Conservation (phyloP, 2,113 vertebrate species). For the Corythornis cristatus region DNA sequence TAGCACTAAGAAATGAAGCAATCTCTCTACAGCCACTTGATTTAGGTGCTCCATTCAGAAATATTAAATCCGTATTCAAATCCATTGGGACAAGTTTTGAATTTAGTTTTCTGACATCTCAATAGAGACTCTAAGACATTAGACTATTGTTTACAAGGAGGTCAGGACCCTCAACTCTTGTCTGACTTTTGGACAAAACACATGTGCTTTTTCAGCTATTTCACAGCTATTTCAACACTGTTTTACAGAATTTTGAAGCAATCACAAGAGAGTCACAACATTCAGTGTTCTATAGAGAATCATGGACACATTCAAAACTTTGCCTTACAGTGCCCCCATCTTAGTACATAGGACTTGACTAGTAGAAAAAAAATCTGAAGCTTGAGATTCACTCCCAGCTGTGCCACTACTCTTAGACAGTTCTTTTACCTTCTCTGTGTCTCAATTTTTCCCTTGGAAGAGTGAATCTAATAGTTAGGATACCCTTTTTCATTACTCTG, state of each 20-base stretch:
- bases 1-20: not conserved
- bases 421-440: not conserved
- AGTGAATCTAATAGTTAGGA: not conserved
- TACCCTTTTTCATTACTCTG: not conserved
- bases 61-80: not conserved
- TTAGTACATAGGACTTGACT: not conserved
- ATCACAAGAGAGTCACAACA: not conserved
- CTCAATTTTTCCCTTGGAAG: not conserved
- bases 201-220: not conserved
- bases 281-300: not conserved
- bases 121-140: not conserved
- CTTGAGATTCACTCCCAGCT: not conserved
- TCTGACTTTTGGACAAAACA: not conserved
- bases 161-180: not conserved
- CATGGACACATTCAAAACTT: not conserved
- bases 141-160: not conserved
- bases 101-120: not conserved
- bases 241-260: not conserved
- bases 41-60: not conserved
- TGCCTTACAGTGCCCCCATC: not conserved
- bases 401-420: not conserved
- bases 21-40: not conserved
- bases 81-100: not conserved
- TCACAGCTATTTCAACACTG: not conserved
- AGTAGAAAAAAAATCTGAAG: not conserved